These are phyloP conservation scores for Cyanistes caeruleus DNA, from an alignment of 2,113 vertebrate genomes.

Conservation along the genomic window DNA sequence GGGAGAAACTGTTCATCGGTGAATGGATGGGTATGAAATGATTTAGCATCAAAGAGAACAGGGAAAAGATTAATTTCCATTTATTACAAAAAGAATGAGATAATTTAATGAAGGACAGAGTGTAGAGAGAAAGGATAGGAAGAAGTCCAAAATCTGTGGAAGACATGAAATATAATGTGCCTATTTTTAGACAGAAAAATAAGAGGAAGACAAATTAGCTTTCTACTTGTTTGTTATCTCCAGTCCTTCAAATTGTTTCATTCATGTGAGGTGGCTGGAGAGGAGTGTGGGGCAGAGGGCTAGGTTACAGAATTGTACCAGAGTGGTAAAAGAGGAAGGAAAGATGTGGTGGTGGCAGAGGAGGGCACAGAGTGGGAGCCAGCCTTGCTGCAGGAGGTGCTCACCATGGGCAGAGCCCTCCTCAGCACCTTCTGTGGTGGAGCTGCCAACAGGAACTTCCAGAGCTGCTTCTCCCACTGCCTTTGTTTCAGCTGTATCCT, in stretches of 20 bases:
- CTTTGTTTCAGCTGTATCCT: background rate
- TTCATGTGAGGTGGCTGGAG: background rate
- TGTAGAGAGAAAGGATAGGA: background rate
- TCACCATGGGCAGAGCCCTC: no score
- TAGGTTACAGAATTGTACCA: background rate
- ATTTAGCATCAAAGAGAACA: background rate
- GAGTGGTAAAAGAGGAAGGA: background rate
- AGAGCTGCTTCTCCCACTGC: background rate
- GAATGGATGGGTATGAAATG: background rate
- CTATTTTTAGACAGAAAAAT: constrained; percentile 41
- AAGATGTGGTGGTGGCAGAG: accelerated
- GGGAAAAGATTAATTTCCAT: constrained; percentile 21
- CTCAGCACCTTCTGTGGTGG: accelerated
- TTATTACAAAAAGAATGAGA: background rate
- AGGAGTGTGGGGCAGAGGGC: background rate
- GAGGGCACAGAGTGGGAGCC: accelerated
- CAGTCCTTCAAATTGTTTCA: background rate
- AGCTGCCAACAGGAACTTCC: accelerated
- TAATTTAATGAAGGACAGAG: constrained; percentile 35
- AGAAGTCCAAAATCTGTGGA: background rate
- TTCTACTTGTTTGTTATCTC: constrained; percentile 1
- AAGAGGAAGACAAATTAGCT: background rate
- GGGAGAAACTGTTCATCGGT: accelerated
- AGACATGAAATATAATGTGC: background rate
- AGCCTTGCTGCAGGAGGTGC: no score